Evolutionary conservation across 2,797 vertebrate species (phyloP), one percentile per base, ranked within the genome.

Genomic region (Bovichtus diacanthus): DNA sequence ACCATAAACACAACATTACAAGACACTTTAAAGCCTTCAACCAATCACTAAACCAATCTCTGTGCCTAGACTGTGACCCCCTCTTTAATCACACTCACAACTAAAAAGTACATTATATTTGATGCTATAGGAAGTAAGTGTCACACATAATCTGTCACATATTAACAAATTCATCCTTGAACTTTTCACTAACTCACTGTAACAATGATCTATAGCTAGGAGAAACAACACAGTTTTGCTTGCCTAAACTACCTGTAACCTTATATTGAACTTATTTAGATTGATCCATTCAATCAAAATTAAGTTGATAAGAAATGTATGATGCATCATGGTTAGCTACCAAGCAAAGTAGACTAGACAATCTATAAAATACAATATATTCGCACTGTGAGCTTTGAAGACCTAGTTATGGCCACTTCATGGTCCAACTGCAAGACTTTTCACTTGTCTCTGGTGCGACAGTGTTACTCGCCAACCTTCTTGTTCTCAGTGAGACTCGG

Each of bases 31-130:
- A 76, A 72, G 31, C 60, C 41, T 62, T 51, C 21, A 53, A 13
- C 46, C 64, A 70, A 76, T 66, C 67, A 64, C 39, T 21, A 36
- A 49, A 63, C 27, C 50, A 74, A 49, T 78, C 56, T 65, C 36
- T 46, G 16, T 27, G 64, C 25, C 36, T 7, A 54, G 81, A 63
- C 18, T 31, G 15, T 18, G 29, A 56, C 60, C 5, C 21, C 34
- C 53, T 53, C 43, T 64, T 47, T 50, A 46, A 68, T 74, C 62
- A 65, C 44, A 65, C 47, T 56, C 11, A 50, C 50, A 39, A 13
- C 41, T 21, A 16, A 29, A 60, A 59, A 31, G 34, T 5, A 59
- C 29, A 47, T 23, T 7, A 55, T 54, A 19, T 54, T 47, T 63
- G 4, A 12, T 13, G 23, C 23, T 10, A 12, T 41, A 47, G 46